Conservation (phyloP, 1,140 invertebrate species). For the Drosophila funebris region DNA sequence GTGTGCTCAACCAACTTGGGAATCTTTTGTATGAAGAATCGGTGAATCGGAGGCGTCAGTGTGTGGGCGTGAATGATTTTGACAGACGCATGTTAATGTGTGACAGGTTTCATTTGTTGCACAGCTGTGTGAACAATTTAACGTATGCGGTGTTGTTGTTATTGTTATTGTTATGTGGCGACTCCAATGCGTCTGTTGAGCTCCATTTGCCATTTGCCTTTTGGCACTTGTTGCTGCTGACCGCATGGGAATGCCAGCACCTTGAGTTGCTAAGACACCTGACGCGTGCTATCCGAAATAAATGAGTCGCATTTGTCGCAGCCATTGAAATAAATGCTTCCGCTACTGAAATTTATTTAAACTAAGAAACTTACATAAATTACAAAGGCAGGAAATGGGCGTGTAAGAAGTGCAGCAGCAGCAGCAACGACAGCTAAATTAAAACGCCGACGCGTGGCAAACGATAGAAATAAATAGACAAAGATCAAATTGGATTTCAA, state of each 20-base stretch:
- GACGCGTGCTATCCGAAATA: conserved; percentile 11
- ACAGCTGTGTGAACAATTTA: conserved; percentile 33
- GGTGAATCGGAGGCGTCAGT: background rate
- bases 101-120: conserved; percentile 39
- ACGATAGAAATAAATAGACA: conserved; percentile 32
- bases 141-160: background rate
- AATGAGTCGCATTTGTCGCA: conserved; percentile 6
- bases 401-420: conserved; percentile 39
- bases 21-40: conserved; percentile 8
- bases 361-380: conserved; percentile 46
- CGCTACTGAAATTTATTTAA: conserved; percentile 59
- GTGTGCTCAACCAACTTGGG: conserved; percentile 2
- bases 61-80: conserved; percentile 19
- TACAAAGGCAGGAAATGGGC: conserved; percentile 49
- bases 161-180: background rate
- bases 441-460: conserved; percentile 63
- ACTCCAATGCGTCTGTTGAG: conserved; percentile 9
- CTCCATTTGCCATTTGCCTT: background rate
- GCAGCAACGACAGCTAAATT: conserved; percentile 44
- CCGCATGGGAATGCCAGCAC: background rate
- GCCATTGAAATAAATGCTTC: conserved; percentile 61
- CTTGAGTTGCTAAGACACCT: conserved; percentile 15
- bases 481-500: conserved; percentile 45
- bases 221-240: conserved; percentile 15
- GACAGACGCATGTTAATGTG: conserved; percentile 31